Evolutionary conservation across 2,888 invertebrate genomes (phyloP).

Genomic region (Limnephilus auricula): DNA sequence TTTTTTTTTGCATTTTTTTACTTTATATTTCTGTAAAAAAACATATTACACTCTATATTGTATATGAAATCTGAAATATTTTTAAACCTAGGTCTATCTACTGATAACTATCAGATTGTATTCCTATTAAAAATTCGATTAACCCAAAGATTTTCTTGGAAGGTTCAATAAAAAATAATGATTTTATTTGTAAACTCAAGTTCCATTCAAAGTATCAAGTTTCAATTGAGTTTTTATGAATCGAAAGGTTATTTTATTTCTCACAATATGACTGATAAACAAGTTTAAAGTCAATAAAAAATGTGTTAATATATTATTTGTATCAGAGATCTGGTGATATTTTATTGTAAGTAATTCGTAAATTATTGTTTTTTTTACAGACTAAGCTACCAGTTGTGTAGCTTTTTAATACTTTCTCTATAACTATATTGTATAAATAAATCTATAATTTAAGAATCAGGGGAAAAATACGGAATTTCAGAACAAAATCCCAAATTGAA

Average conservation of each 20-base stretch:
- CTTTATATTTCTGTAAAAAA: neutral
- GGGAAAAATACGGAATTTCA: too few relatives aligned
- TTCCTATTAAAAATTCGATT: neutral
- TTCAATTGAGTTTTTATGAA: slow-evolving; percentile 2
- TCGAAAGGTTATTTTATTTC: neutral
- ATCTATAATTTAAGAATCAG: too few relatives aligned
- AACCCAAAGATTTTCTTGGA: neutral
- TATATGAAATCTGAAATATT: neutral
- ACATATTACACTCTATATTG: neutral
- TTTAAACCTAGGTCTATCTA: neutral
- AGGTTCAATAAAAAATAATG: slow-evolving; percentile 1
- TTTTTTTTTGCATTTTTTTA: neutral
- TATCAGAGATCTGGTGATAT: slow-evolving; percentile 11
- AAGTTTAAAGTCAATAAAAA: neutral
- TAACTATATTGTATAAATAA: too few relatives aligned
- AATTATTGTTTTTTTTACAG: slow-evolving; percentile 15
- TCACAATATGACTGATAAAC: neutral
- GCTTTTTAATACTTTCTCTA: too few relatives aligned
- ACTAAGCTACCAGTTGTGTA: neutral
- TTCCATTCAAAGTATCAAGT: slow-evolving; percentile 32
- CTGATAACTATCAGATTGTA: neutral
- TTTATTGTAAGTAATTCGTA: neutral
- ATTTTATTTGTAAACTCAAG: neutral
- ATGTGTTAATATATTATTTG: neutral
- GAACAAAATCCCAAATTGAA: too few relatives aligned